Percentiles rank a stretch among this genome's conserved stretches.
These are phyloP conservation scores for Panulirus ornatus DNA, from an alignment of 1,140 invertebrate species.

Conservation along the genomic window DNA sequence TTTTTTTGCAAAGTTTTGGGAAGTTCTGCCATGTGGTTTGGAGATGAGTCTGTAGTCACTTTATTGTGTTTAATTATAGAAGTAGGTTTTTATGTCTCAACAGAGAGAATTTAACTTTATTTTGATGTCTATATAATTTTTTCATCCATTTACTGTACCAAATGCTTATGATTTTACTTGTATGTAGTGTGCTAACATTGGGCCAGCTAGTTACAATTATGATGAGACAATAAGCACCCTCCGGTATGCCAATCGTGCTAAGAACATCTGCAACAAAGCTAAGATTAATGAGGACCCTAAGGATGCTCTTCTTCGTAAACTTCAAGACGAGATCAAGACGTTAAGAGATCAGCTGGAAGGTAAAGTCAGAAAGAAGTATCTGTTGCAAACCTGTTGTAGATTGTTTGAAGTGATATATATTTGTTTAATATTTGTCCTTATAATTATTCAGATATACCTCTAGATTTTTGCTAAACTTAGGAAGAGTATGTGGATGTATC, in stretches of 20 bases:
- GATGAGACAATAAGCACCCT: constrained; percentile 98
- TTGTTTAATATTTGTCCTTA: no score
- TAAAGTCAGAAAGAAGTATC: not conserved
- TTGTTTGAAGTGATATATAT: no score
- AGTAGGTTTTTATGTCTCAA: no score
- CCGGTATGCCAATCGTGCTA: constrained; percentile 97
- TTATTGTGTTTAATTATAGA: no score
- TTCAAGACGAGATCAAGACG: constrained; percentile 97
- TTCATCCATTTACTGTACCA: not conserved
- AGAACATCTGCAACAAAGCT: constrained; percentile 98
- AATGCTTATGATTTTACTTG: constrained; percentile 65
- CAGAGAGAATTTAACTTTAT: no score
- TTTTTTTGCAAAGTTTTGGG: no score
- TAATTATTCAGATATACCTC: no score
- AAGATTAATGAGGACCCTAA: constrained; percentile 99
- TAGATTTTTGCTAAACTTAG: no score
- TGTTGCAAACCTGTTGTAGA: no score
- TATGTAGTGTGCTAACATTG: constrained; percentile 92
- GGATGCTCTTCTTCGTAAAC: constrained; percentile 95
- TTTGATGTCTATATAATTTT: constrained; percentile 27
- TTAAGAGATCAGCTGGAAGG: constrained; percentile 88
- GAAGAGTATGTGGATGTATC: no score
- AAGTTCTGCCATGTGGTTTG: no score
- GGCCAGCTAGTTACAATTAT: constrained; percentile 97
- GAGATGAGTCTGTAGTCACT: no score